Base-by-base conservation (phyloP, 1,140 invertebrate genomes). In the Tetragnatha versicolor region DNA sequence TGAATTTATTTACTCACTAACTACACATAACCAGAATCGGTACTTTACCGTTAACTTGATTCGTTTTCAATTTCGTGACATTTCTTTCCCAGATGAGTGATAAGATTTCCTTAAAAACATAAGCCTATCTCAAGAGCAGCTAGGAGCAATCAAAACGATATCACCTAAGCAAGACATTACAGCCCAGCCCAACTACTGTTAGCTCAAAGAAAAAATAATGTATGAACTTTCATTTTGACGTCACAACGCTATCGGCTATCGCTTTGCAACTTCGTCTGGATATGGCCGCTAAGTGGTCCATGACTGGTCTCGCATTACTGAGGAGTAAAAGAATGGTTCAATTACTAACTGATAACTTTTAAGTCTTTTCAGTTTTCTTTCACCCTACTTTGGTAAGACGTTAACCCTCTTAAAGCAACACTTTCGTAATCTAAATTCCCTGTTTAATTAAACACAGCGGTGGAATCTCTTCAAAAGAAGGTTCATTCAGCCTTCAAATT, bases 221-320 rank as follows among this genome's bases (percentile, higher is more conserved):
- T 22, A 70, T 39, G 68, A 70, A 70, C 68, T 70, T 70, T 70
- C 49, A 35, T n/a, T 70, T 37, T 53, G 47, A 70, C 68, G 68
- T 70, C 68, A 70, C 33, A 2, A 2, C n/a, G 12, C 14, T 70
- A 70, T 70, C 68, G 7, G n/a, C 22, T 25, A 42, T 12, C 37
- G 27, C 61, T 25, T 65, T 39, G 20, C 20, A 47, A 47, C 12
- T 47, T 2, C 42, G 12, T 47, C 20, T n/a, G n/a, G n/a, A n/a
- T n/a, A n/a, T n/a, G n/a, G n/a, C n/a, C n/a, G n/a, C n/a, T n/a
- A n/a, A n/a, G n/a, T n/a, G n/a, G n/a, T n/a, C n/a, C n/a, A n/a
- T n/a, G n/a, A n/a, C n/a, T n/a, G n/a, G n/a, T n/a, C n/a, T n/a
- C n/a, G n/a, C n/a, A n/a, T n/a, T n/a, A n/a, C n/a, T n/a, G n/a